Conservation (phyloP, 2,888 invertebrate genomes). For the Hyles lineata region DNA sequence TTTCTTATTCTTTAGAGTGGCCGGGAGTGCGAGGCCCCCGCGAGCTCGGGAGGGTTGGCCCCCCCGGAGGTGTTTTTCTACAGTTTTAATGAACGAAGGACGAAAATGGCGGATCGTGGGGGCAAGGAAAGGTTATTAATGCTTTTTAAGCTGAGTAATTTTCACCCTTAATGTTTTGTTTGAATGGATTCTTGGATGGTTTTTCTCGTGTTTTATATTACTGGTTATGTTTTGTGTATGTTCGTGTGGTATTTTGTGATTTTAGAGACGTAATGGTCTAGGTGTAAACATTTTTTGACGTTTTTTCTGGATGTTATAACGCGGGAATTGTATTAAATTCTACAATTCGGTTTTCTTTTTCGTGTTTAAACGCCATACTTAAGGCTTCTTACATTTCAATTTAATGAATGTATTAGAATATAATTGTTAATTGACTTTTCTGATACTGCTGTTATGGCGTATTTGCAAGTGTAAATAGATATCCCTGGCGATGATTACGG, state of each 20-base stretch:
- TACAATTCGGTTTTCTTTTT: too few species aligned
- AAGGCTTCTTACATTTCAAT: too few species aligned
- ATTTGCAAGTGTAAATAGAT: too few species aligned
- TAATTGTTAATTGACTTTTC: too few species aligned
- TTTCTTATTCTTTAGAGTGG: slow-evolving; percentile 84
- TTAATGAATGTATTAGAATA: too few species aligned
- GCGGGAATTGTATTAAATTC: too few species aligned
- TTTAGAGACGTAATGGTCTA: not conserved
- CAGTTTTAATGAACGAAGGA: slow-evolving; percentile 83
- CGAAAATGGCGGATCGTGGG: slow-evolving; percentile 64
- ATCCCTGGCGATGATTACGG: too few species aligned
- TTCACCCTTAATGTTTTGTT: slow-evolving; percentile 65
- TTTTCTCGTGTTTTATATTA: slow-evolving; percentile 2
- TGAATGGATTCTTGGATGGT: slow-evolving; percentile 19
- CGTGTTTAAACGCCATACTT: too few species aligned
- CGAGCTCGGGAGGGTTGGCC: slow-evolving; percentile 42
- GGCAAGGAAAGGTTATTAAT: slow-evolving; percentile 79
- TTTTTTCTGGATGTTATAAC: too few species aligned
- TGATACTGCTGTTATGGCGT: too few species aligned
- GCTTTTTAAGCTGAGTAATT: slow-evolving; percentile 79
- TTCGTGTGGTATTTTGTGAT: not conserved
- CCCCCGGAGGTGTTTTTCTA: slow-evolving; percentile 80
- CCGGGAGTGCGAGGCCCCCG: slow-evolving; percentile 53
- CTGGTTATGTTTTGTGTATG: not conserved
- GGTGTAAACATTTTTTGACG: too few species aligned